Conservation (phyloP, 2,113 vertebrate genomes). For the Cinclus mexicanus region DNA sequence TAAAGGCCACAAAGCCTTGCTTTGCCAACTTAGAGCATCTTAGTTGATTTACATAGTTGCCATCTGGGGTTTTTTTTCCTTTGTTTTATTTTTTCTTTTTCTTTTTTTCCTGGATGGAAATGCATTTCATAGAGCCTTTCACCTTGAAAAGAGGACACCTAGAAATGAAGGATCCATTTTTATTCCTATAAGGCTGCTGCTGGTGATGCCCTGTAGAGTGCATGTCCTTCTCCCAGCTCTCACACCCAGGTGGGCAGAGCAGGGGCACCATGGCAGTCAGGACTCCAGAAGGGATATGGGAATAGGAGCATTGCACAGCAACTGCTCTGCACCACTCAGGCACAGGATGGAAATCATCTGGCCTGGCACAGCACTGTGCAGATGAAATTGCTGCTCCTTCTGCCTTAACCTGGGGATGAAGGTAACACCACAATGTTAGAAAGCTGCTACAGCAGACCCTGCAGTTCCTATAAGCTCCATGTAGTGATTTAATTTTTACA, state of each 20-base stretch:
- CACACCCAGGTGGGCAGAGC: fast-evolving
- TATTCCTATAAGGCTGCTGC: not conserved
- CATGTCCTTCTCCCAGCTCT: not conserved
- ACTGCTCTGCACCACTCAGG: not conserved
- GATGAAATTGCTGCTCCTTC: not conserved
- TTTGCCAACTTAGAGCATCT: not conserved
- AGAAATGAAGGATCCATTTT: not conserved
- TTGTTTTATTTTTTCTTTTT: not conserved
- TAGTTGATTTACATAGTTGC: not conserved
- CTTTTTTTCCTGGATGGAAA: not conserved
- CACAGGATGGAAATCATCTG: not conserved
- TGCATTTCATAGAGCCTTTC: not conserved
- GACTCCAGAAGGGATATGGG: fast-evolving
- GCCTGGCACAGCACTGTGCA: not conserved
- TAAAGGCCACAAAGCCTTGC: not conserved
- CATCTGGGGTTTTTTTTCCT: not conserved
- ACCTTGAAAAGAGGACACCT: not conserved
- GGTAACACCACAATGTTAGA: not conserved
- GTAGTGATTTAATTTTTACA: constrained; percentile 2
- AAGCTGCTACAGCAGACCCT: not conserved
- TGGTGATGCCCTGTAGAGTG: not conserved
- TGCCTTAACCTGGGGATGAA: not conserved
- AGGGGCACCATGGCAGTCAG: not conserved
- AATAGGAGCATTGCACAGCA: not conserved
- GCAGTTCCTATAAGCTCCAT: not conserved